Evolutionary conservation across 2,888 invertebrate genomes (phyloP), one percentile per base, ranked within the genome.

Genomic region (Gisinianus flammeolus): DNA sequence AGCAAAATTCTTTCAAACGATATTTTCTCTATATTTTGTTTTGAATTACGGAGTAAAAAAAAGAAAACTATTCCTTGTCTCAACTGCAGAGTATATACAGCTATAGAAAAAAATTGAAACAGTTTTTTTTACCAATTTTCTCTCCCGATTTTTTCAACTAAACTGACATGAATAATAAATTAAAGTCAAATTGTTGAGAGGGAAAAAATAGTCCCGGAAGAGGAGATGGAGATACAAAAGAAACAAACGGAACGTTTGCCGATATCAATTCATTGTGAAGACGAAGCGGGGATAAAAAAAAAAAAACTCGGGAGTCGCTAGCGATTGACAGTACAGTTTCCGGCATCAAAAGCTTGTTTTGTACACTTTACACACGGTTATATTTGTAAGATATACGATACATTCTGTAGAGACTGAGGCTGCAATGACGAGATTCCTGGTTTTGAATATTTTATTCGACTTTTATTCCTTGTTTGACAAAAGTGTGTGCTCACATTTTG

Each of bases 121-220:
- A n/a, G n/a, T n/a, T n/a, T n/a, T n/a, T 44, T 44, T 12, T 44
- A 16, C 44, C 12, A 44, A 44, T 44, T 44, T 19, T 44, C 44
- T 44, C 26, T 5, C 28, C 24, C 62, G 26, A 62, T 62, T 62
- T 62, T 62, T 70, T 12, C 28, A 24, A 10, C 28, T 24, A 52
- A 70, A 70, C 70, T 70, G 70, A 70, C 70, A 58, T 72, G 72
- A 72, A 72, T 72, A 72, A 72, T 72, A 72, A 58, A 72, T 72
- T 72, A 72, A 58, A 72, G 72, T 72, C 72, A 72, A 72, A 58
- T n/a, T 62, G 58, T 6, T 56, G 33, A 26, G 54, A 58, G 33
- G 54, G 72, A 31, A 35, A 64, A 67, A 72, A 62, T 54, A 72
- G 26, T 72, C 56, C 72, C 72, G 72, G 72, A 72, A 72, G 72